Conservation (phyloP, 2,888 invertebrate species). For the Dromius quadrimaculatus region DNA sequence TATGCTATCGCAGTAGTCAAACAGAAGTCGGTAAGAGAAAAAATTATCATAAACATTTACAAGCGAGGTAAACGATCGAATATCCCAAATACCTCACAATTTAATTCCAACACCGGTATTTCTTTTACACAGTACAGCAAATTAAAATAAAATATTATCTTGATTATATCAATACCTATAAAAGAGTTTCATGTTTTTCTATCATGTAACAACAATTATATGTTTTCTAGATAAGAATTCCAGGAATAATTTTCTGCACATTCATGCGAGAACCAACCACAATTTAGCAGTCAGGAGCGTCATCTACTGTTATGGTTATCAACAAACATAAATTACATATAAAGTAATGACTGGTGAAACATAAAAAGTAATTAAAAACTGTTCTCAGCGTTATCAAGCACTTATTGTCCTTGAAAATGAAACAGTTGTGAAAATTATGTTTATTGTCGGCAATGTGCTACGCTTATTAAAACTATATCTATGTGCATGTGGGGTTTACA, state of each 20-base stretch:
- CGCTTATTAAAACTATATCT: no score
- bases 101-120: no score
- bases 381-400: conserved; percentile 12
- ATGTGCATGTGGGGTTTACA: no score
- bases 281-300: not conserved
- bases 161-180: not conserved
- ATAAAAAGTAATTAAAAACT: conserved; percentile 11
- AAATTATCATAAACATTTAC: no score
- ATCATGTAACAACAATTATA: not conserved
- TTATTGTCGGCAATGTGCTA: no score
- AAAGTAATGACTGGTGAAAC: conserved; percentile 12
- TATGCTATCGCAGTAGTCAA: no score
- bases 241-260: conserved; percentile 19
- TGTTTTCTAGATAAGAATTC: not conserved
- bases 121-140: no score
- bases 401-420: conserved; percentile 10
- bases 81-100: no score
- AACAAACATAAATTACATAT: conserved; percentile 13
- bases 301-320: conserved; percentile 18
- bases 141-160: no score
- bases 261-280: conserved; percentile 20
- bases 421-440: conserved; percentile 17
- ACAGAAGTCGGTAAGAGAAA: no score
- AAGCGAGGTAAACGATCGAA: no score
- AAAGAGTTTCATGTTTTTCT: not conserved